A percentile compares a stretch with the other conserved stretches of the same genome.
phyloP scores from a whole-genome alignment of 2,797 vertebrate species.

The Aotus griseimembra region DNA sequence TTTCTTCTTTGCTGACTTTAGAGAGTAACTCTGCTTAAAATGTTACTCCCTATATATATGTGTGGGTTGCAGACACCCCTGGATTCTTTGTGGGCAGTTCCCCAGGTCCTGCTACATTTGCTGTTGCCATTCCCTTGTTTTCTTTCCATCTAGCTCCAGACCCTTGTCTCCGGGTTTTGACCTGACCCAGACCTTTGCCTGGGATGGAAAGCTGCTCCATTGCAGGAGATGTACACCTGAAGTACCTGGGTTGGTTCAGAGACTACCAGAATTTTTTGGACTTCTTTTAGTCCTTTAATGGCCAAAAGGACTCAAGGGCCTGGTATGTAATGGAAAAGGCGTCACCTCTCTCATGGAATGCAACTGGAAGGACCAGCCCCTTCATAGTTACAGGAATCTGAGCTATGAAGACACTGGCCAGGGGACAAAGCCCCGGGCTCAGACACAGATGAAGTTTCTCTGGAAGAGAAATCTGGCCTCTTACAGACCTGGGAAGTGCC shows the following conservation, averaged over 20 bases:
- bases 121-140: neutral
- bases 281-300: neutral
- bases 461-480: constrained; percentile 50
- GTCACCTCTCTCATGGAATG: neutral
- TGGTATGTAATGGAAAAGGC: neutral
- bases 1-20: neutral
- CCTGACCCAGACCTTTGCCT: neutral
- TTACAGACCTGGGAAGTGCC: constrained; percentile 44
- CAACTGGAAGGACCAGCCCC: neutral
- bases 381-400: constrained; percentile 42
- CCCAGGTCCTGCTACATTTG: neutral
- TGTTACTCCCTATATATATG: accelerated
- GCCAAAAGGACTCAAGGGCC: neutral
- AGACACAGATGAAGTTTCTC: constrained; percentile 59
- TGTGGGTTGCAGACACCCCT: too few relatives aligned
- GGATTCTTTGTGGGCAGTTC: too few relatives aligned
- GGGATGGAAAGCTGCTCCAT: neutral
- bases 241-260: neutral
- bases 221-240: neutral
- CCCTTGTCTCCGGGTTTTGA: neutral
- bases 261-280: neutral
- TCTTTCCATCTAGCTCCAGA: neutral
- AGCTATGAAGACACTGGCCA: constrained; percentile 48
- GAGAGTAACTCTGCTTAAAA: neutral
- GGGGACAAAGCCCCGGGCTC: constrained; percentile 19